A percentile compares a stretch with the other conserved stretches of the same genome.
phyloP scores from a whole-genome alignment of 2,113 vertebrate species.

The Pomatostomus ruficeps region DNA sequence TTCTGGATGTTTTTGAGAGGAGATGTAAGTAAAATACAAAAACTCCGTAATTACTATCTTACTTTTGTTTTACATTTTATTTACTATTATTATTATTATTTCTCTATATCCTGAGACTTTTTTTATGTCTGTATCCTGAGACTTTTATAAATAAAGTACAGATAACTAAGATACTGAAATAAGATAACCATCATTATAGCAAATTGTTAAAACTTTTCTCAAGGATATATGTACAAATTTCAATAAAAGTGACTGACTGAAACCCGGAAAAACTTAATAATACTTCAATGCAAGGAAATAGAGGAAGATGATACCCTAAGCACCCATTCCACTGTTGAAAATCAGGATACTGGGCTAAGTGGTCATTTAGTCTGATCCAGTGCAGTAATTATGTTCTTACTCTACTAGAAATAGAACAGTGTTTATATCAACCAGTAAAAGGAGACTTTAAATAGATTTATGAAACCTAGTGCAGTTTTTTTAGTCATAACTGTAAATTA shows the following conservation, averaged over 20 bases:
- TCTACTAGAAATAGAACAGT: background rate
- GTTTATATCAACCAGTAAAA: background rate
- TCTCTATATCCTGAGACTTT: background rate
- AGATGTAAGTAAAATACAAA: background rate
- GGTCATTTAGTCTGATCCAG: background rate
- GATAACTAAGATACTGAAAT: background rate
- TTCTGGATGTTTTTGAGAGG: background rate
- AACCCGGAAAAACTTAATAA: background rate
- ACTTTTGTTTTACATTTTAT: background rate
- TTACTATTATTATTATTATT: too few species aligned
- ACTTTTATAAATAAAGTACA: background rate
- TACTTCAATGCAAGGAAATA: background rate
- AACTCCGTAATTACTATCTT: rapidly evolving
- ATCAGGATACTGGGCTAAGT: background rate
- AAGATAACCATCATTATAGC: background rate
- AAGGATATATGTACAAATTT: background rate
- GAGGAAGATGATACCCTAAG: background rate
- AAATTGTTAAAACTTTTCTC: background rate
- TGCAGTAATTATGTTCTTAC: background rate
- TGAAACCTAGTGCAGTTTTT: background rate
- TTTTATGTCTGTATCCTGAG: background rate
- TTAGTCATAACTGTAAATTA: background rate
- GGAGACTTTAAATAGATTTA: background rate
- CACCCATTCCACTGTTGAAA: background rate
- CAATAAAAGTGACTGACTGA: background rate